These are phyloP conservation scores for Dryobota labecula DNA, from an alignment of 2,888 invertebrate genomes.

Conservation along the genomic window DNA sequence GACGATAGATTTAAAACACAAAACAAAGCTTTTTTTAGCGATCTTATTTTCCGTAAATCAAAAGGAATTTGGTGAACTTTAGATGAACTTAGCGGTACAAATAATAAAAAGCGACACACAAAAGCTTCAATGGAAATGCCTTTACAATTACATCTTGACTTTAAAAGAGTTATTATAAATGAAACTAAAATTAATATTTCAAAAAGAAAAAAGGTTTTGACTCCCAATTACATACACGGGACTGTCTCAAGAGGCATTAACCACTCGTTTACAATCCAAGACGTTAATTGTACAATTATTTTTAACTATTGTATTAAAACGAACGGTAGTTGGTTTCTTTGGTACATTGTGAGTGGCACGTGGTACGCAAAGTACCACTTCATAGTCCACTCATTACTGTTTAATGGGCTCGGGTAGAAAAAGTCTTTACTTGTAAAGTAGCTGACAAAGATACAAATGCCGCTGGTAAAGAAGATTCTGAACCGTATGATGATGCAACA, in stretches of 20 bases:
- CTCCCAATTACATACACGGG: conserved; percentile 80
- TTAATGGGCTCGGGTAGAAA: conserved; percentile 87
- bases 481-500: conserved; percentile 59
- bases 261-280: conserved; percentile 72
- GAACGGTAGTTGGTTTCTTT: conserved; percentile 88
- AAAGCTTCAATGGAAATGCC: conserved; percentile 43
- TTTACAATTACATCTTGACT: conserved; percentile 59
- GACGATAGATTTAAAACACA: not conserved
- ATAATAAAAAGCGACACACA: conserved; percentile 39
- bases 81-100: conserved; percentile 31
- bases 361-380: conserved; percentile 87
- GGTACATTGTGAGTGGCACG: conserved; percentile 85
- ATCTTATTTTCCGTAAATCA: conserved; percentile 7
- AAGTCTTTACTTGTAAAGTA: conserved; percentile 84
- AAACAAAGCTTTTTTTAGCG: not conserved
- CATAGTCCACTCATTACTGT: conserved; percentile 88
- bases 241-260: conserved; percentile 85
- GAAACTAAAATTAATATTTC: conserved; percentile 67
- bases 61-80: conserved; percentile 19
- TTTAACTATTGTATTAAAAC: conserved; percentile 84
- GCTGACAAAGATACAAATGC: conserved; percentile 64
- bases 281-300: conserved; percentile 90
- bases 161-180: conserved; percentile 55
- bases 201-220: conserved; percentile 78
- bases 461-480: conserved; percentile 47